A percentile compares a stretch with the other conserved stretches of the same genome.
Conservation (phyloP, 2,113 vertebrate genomes). For the Spermophilus dauricus region DNA sequence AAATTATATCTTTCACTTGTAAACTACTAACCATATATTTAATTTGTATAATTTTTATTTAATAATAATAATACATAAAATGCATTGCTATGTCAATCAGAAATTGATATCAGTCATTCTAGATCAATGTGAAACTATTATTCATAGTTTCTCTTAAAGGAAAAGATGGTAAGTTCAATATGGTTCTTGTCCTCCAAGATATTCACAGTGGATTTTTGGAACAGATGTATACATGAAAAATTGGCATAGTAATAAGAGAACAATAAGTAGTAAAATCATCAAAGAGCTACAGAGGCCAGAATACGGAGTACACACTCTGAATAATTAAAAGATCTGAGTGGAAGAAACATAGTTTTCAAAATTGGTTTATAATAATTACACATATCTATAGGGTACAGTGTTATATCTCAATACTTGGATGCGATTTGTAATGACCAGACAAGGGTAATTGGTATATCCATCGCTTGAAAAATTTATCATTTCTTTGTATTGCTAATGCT, state of each 20-base stretch:
- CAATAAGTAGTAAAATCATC: not conserved
- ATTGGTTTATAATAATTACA: not conserved
- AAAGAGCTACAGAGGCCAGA: not conserved
- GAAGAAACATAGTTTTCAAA: not conserved
- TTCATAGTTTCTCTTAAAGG: not conserved
- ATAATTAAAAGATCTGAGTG: not conserved
- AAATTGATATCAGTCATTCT: not conserved
- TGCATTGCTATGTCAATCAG: not conserved
- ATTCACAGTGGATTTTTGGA: not conserved
- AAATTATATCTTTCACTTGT: not conserved
- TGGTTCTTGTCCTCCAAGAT: not conserved
- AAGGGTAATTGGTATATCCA: not conserved
- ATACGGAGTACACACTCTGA: not conserved
- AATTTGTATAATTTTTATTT: not conserved
- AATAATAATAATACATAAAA: constrained; percentile 2
- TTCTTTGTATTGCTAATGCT: not conserved
- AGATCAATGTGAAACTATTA: not conserved
- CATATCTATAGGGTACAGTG: not conserved
- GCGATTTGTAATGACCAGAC: not conserved
- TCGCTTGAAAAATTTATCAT: not conserved
- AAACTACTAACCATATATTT: not conserved
- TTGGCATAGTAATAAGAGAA: not conserved
- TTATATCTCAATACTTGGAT: not conserved
- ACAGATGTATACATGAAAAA: not conserved
- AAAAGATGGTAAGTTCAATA: not conserved